These are phyloP conservation scores for Scopus umbretta DNA, from an alignment of 2,113 vertebrate species.

Conservation along the genomic window DNA sequence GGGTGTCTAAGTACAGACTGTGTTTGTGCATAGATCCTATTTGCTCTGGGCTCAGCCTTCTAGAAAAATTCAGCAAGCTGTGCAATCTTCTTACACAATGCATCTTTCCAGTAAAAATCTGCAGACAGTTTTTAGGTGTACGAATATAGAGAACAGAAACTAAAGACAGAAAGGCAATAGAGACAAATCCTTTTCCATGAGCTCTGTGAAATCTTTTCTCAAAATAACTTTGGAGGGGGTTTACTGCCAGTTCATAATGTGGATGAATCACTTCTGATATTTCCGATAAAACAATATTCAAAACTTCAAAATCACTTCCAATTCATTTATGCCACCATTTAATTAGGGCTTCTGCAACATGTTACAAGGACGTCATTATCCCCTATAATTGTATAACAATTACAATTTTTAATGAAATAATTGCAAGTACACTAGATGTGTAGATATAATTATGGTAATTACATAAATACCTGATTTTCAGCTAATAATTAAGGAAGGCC, in stretches of 20 bases:
- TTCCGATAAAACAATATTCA: conserved; percentile 67
- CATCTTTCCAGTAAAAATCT: background rate
- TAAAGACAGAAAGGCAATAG: background rate
- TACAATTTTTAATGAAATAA: conserved; percentile 67
- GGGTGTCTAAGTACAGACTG: background rate
- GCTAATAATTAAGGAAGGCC: conserved; percentile 64
- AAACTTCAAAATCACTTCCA: conserved; percentile 49
- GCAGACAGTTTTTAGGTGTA: background rate
- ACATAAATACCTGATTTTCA: conserved; percentile 70
- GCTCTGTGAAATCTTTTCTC: conserved; percentile 12
- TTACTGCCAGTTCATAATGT: conserved; percentile 48
- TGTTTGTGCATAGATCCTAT: background rate
- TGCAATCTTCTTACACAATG: background rate
- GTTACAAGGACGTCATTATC: conserved; percentile 62
- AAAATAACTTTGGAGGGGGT: conserved; percentile 45
- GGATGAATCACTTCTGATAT: conserved; percentile 62
- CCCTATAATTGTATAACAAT: conserved; percentile 67
- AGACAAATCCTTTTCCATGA: background rate
- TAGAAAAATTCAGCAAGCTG: conserved; percentile 2
- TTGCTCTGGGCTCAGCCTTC: conserved; percentile 11
- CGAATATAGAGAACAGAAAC: background rate
- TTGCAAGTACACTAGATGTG: conserved; percentile 60
- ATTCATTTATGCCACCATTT: conserved; percentile 55
- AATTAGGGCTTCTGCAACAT: conserved; percentile 64
- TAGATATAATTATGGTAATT: conserved; percentile 69